These are phyloP conservation scores for Felis chaus DNA, from an alignment of 2,113 vertebrate genomes.

Conservation along the genomic window DNA sequence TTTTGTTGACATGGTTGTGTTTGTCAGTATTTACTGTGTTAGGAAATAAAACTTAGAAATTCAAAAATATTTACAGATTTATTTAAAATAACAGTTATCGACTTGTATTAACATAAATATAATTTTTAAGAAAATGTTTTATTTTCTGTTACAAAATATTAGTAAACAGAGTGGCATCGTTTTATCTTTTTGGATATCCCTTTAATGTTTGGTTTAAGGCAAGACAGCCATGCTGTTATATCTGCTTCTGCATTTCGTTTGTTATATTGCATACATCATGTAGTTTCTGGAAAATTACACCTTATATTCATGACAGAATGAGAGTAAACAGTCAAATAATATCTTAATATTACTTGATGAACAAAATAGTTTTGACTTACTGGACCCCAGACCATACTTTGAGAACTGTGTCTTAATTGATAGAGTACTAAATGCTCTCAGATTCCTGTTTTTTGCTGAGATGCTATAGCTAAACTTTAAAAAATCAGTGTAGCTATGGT, in stretches of 20 bases:
- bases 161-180: neutral
- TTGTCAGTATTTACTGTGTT: conserved; percentile 22
- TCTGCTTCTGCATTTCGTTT: neutral
- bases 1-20: conserved; percentile 4
- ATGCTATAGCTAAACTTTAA: neutral
- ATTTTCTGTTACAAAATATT: conserved; percentile 26
- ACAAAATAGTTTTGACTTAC: neutral
- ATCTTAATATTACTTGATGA: neutral
- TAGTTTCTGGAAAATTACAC: neutral
- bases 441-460: conserved; percentile 24
- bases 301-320: neutral
- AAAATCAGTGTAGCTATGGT: neutral
- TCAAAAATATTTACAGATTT: neutral
- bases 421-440: neutral
- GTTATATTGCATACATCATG: neutral
- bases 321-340: neutral
- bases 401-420: neutral
- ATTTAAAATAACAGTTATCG: conserved; percentile 25
- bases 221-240: neutral
- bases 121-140: conserved; percentile 39
- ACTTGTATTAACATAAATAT: neutral
- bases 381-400: neutral
- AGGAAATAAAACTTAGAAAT: conserved; percentile 21
- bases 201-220: conserved; percentile 23
- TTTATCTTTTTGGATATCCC: conserved; percentile 12